A percentile compares a stretch with the other conserved stretches of the same genome.
phyloP scores from a whole-genome alignment of 2,797 vertebrate genomes.

The Ispidina picta region DNA sequence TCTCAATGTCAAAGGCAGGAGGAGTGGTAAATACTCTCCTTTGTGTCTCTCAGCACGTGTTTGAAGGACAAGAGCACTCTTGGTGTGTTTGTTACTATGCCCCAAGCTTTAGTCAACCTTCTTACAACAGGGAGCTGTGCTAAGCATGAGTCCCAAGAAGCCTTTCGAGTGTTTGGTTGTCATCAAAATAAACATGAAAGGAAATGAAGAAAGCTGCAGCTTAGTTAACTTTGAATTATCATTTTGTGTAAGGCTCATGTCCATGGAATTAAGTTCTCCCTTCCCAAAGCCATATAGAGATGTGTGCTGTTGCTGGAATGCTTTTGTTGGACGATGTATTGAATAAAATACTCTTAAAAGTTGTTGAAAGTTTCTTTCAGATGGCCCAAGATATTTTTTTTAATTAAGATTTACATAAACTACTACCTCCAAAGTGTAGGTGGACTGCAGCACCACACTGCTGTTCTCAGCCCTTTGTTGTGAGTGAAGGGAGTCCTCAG shows the following conservation, averaged over 20 bases:
- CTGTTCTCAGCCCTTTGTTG: neutral
- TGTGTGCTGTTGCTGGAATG: neutral
- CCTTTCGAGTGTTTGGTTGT: neutral
- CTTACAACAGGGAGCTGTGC: neutral
- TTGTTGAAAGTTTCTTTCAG: neutral
- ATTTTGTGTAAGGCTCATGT: neutral
- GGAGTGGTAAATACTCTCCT: neutral
- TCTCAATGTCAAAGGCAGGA: neutral
- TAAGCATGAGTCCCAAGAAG: accelerated
- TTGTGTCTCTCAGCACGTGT: neutral
- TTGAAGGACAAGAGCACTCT: accelerated
- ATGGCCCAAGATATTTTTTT: neutral
- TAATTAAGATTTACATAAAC: neutral
- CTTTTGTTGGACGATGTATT: neutral
- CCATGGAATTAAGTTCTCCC: accelerated
- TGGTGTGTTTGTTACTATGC: neutral
- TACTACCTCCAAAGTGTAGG: neutral
- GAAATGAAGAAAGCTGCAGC: neutral
- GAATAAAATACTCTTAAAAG: neutral
- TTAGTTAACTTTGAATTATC: neutral
- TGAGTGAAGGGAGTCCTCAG: neutral
- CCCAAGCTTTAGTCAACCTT: neutral
- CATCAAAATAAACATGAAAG: neutral
- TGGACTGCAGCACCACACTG: neutral
- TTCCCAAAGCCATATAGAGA: neutral